Evolutionary conservation across 2,113 vertebrate species (phyloP), one percentile per base, ranked within the genome.

Genomic region (Empidonax alnorum): DNA sequence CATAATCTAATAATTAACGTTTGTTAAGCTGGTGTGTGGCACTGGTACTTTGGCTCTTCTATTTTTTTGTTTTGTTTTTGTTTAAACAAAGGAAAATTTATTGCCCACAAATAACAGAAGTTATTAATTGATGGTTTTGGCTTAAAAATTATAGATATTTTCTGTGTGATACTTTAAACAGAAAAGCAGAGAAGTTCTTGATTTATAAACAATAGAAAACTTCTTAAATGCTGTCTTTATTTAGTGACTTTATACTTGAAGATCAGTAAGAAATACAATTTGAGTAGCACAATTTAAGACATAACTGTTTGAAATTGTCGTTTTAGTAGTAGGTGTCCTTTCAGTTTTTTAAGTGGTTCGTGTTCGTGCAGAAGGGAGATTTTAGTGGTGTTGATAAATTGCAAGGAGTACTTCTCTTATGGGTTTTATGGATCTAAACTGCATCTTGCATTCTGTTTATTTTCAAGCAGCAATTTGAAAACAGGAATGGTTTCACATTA

Each of bases 1-100:
- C 69, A 95, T 96, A 93, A 86, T 94, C 85, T 94, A 96, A 88
- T 93, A 84, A 61, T 93, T 90, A 96, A 91, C 81, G 46, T 91
- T 89, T 65, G 87, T 90, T 96, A 86, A 97, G 80, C 92, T 91
- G 84, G 55, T 1, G 15, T 89, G 65, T 87, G 79, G 84, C 21
- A 25, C 39, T 41, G 47, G 41, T 82, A 46, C 55, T 92, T 75
- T 33, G 31, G 31, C 0, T 39, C 23, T n/a, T 52, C 37, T 21
- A 41, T 12, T 2, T 21, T 9, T 35, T 24, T 35, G 21, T 7
- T 3, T 24, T 39, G 21, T 7, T 3, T 14, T 14, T 44, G 33
- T 39, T 31, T 58, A 50, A 75, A 12, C 18, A 20, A 39, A 84
- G 63, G 12, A 50, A 76, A 65, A 39, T 31, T 4, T 50, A 23